Percentiles rank a stretch among this genome's conserved stretches.
Evolutionary conservation across 2,797 vertebrate genomes (phyloP).

Genomic region (Anas flavirostris): DNA sequence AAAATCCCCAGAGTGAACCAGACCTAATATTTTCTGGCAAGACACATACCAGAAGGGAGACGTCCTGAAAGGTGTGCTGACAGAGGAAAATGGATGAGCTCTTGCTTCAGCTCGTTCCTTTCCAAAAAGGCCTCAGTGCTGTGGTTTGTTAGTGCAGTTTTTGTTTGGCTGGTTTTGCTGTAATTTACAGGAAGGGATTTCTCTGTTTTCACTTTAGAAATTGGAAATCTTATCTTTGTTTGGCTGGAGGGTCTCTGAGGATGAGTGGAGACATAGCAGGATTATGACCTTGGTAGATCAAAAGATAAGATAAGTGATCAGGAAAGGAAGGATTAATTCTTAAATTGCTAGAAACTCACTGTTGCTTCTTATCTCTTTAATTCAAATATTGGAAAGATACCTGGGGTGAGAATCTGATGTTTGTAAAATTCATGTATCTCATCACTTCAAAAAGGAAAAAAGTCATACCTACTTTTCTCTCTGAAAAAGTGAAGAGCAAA

Average conservation of each 20-base stretch:
- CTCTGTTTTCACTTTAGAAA: background rate
- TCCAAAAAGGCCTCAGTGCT: background rate
- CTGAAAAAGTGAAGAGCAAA: background rate
- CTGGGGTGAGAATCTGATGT: background rate
- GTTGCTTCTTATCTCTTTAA: conserved; percentile 28
- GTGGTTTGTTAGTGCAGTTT: background rate
- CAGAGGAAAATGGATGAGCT: background rate
- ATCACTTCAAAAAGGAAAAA: background rate
- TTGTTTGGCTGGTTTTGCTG: background rate
- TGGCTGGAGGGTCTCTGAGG: background rate
- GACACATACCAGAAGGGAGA: background rate
- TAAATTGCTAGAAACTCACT: background rate
- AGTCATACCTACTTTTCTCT: background rate
- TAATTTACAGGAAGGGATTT: background rate
- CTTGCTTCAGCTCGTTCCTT: background rate
- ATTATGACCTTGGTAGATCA: conserved; percentile 4
- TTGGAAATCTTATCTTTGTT: background rate
- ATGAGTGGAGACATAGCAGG: background rate
- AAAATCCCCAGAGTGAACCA: background rate
- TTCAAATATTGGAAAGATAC: background rate
- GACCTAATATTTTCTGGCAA: background rate
- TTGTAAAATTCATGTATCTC: background rate
- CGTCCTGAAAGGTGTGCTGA: background rate
- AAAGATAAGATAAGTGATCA: background rate
- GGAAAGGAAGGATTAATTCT: conserved; percentile 20